These are phyloP conservation scores for Drosophila sordidula DNA, from an alignment of 2,888 invertebrate genomes.

Conservation along the genomic window DNA sequence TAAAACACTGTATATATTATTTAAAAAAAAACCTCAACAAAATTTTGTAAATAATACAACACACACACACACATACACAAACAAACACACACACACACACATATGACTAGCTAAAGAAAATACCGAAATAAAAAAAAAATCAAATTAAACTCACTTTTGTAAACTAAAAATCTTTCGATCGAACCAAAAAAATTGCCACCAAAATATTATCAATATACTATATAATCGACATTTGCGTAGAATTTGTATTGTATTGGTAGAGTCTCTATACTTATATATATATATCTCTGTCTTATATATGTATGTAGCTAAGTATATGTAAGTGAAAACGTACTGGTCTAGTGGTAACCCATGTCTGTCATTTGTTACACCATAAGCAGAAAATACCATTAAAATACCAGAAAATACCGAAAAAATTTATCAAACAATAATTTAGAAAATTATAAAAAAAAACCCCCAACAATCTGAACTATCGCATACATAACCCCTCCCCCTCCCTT, in stretches of 20 bases:
- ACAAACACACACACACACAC: conserved; percentile 3
- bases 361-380: conserved; percentile 7
- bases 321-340: conserved; percentile 37
- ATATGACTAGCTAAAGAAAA: conserved; percentile 20
- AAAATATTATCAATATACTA: conserved; percentile 16
- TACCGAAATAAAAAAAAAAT: not conserved
- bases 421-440: conserved; percentile 1
- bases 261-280: conserved; percentile 12
- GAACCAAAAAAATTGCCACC: conserved; percentile 31
- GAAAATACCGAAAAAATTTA: not conserved
- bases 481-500: conserved; percentile 8
- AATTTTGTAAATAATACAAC: conserved; percentile 52
- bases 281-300: conserved; percentile 8
- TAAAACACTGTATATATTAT: not conserved
- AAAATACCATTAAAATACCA: not conserved
- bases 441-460: not conserved
- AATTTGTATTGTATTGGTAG: conserved; percentile 32
- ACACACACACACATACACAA: conserved; percentile 27
- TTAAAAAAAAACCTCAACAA: conserved; percentile 11
- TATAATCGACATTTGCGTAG: conserved; percentile 23
- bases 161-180: conserved; percentile 31
- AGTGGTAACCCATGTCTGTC: conserved; percentile 36
- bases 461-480: conserved; percentile 21
- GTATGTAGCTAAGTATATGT: conserved; percentile 38
- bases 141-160: conserved; percentile 12